Evolutionary conservation across 2,888 invertebrate species (phyloP), one percentile per base, ranked within the genome.

Genomic region (Rhodophaea formosa): DNA sequence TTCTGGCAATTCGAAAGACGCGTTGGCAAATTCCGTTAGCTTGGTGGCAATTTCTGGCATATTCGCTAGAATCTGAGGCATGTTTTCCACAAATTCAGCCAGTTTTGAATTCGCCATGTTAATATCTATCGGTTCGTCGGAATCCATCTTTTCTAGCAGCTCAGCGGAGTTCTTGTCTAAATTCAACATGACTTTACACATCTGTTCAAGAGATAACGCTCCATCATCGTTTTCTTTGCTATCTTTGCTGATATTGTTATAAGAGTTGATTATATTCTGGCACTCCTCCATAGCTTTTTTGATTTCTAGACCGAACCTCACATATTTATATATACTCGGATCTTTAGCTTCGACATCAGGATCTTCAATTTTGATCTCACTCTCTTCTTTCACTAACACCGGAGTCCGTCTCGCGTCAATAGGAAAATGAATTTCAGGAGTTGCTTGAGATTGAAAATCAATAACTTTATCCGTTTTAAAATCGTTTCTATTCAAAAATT

Each of bases 261-360:
- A 88, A 0, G 88, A 86, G 49, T 88, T 86, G 1, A 90, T 90
- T 16, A 90, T 88, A 64, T 88, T 87, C 70, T 90, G 88, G 61
- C 90, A 89, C 44, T 90, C 89, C 58, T 90, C 91, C 86, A 91
- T 88, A 0, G 89, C 89, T 62, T 86, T 89, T 59, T 89, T 91
- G 6, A 91, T 87, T 71, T 90, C 88, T 23, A 89, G 39, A 0
- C 91, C 88, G 29, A 89, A 88, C 0, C 84, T 84, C 0, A 88
- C 85, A 42, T 89, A 88, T 32, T 88, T 90, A 45, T 84, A 84
- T 0, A 87, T 75, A 46, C 81, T 84, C 0, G 81, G 77, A 32
- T 88, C 88, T 60, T 82, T 85, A 0, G 69, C 71, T 39, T 65
- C 63, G 0, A 66, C 39, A 7, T 59, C 44, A 58, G 62, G 62